Conservation (phyloP, 2,113 vertebrate genomes). For the human region GRCh38 chr9:117316501-117317000, state of each 20-base stretch:
- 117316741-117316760: background rate
- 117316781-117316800: background rate
- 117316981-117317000: background rate
- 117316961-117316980: background rate
- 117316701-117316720: background rate
- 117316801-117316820: background rate
- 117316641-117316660: background rate
- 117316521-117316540: accelerated
- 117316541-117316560: background rate
- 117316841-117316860: background rate
- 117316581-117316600: background rate
- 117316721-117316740: background rate
- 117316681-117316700: constrained; percentile 57
- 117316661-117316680: constrained; percentile 26
- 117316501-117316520: background rate
- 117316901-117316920: accelerated
- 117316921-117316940: too few relatives aligned
- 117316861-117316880: background rate
- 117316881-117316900: background rate
- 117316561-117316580: background rate
- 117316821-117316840: accelerated
- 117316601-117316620: background rate
- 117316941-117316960: accelerated
- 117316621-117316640: accelerated
- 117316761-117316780: background rate